Evolutionary conservation across 2,888 invertebrate species (phyloP).

Genomic region (Pristionchus entomophagus): DNA sequence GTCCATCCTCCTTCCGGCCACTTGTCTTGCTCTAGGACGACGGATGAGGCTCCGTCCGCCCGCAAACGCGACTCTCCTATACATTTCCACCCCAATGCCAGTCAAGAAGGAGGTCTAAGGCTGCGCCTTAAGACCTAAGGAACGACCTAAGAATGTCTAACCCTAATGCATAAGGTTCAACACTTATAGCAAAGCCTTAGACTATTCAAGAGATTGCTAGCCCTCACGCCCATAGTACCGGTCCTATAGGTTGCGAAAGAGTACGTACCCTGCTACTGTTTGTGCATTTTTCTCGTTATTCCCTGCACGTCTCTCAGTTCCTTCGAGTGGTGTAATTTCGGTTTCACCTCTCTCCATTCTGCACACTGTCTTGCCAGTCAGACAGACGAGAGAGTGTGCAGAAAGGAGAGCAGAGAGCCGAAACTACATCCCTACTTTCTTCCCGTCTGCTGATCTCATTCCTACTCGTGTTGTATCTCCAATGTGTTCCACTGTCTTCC

Average conservation of each 20-base stretch:
- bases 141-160: neutral
- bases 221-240: too few relatives aligned
- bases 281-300: neutral
- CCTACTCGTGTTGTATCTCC: neutral
- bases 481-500: neutral
- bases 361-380: too few relatives aligned
- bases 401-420: too few relatives aligned
- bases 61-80: constrained; percentile 2
- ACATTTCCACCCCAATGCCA: constrained; percentile 23
- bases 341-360: too few relatives aligned
- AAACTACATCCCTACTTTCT: too few relatives aligned
- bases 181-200: too few relatives aligned
- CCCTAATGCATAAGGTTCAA: constrained; percentile 1
- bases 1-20: constrained; percentile 31
- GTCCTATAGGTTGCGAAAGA: constrained; percentile 7
- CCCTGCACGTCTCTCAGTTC: neutral
- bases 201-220: too few relatives aligned
- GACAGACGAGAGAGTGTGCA: too few relatives aligned
- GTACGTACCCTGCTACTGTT: neutral
- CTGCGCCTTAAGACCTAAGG: neutral
- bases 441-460: neutral
- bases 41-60: neutral
- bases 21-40: constrained; percentile 3
- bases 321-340: too few relatives aligned
- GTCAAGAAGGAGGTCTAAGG: constrained; percentile 18